Conservation (phyloP, 1,140 invertebrate genomes). For the Lamellibrachia luymesi region DNA sequence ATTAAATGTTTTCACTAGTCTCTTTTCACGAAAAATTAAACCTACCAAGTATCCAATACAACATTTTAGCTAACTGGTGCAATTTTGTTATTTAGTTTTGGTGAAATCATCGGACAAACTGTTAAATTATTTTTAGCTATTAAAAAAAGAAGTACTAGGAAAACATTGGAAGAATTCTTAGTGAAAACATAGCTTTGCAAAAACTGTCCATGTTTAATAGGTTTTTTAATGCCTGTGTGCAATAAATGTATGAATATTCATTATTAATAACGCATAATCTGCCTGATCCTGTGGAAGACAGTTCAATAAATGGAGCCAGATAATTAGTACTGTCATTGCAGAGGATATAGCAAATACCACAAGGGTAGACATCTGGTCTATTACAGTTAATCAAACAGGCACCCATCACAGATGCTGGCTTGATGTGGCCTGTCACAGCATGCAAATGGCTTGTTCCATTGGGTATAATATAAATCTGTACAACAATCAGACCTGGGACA, state of each 20-base stretch:
- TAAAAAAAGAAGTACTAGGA: background rate
- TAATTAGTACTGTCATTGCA: background rate
- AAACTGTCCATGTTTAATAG: background rate
- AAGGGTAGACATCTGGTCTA: background rate
- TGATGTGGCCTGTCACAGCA: background rate
- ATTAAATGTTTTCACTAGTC: too few species aligned
- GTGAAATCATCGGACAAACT: too few species aligned
- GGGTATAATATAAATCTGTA: background rate
- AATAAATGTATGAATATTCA: background rate
- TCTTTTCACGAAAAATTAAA: too few species aligned
- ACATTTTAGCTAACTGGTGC: too few species aligned
- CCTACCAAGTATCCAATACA: too few species aligned
- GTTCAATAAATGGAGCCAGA: background rate
- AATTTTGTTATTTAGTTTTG: too few species aligned
- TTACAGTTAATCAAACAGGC: background rate
- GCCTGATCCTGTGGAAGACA: background rate
- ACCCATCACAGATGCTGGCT: background rate
- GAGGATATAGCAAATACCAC: background rate
- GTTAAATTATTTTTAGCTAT: too few species aligned
- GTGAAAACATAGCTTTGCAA: background rate
- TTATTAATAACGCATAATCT: background rate
- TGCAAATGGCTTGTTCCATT: background rate
- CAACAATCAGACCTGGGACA: background rate
- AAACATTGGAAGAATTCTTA: background rate
- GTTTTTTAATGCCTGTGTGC: background rate